A percentile compares a stretch with the other conserved stretches of the same genome.
Evolutionary conservation across 2,113 vertebrate genomes (phyloP).

Genomic region (Pimephales promelas): DNA sequence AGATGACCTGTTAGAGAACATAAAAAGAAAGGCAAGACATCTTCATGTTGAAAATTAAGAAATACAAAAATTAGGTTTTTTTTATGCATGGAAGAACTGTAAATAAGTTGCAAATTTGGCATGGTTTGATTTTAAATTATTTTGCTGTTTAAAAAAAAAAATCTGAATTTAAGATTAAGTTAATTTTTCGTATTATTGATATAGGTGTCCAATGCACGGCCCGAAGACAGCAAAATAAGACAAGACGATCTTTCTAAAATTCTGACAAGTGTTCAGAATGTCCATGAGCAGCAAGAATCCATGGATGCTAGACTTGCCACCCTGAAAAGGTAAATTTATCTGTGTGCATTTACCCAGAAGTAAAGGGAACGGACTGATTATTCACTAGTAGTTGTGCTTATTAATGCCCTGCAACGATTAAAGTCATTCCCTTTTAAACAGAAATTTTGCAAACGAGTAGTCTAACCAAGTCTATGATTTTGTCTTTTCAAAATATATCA

Average conservation of each 20-base stretch:
- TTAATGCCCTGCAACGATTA: neutral
- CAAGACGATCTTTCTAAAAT: conserved; percentile 93
- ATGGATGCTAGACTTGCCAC: conserved; percentile 86
- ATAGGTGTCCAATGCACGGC: conserved; percentile 89
- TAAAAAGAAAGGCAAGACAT: conserved; percentile 89
- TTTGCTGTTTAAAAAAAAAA: neutral
- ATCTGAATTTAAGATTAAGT: neutral
- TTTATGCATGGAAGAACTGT: neutral
- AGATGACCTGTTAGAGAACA: conserved; percentile 92
- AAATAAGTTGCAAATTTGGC: neutral
- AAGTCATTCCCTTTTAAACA: too few relatives aligned
- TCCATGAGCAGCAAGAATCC: conserved; percentile 90
- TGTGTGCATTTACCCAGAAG: neutral
- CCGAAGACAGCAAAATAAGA: conserved; percentile 89
- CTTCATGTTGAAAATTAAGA: neutral
- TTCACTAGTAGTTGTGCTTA: neutral
- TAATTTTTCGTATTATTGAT: neutral
- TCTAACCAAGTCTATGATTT: too few relatives aligned
- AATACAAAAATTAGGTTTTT: too few relatives aligned
- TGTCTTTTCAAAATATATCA: too few relatives aligned
- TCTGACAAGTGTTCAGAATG: conserved; percentile 87
- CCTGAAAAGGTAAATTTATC: conserved; percentile 83
- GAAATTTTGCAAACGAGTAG: too few relatives aligned
- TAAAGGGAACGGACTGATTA: neutral
- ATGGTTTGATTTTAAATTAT: neutral